Percentiles rank a stretch among this genome's conserved stretches.
Conservation (phyloP, 2,888 invertebrate species). For the Microctonus hyperodae region DNA sequence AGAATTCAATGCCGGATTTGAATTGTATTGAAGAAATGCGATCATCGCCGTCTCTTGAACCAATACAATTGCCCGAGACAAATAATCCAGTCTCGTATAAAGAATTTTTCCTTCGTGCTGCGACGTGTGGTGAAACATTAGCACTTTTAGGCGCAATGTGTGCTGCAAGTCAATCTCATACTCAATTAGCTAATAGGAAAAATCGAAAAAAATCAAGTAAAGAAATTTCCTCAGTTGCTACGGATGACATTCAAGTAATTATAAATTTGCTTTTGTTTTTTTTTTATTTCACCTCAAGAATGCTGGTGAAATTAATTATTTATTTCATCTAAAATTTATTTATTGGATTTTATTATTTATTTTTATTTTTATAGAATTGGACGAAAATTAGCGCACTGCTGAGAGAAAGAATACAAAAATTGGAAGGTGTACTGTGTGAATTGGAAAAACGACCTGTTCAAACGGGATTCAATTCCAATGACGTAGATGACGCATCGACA, state of each 20-base stretch:
- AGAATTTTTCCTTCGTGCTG: slow-evolving; percentile 53
- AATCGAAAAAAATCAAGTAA: slow-evolving; percentile 55
- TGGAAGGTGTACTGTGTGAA: slow-evolving; percentile 50
- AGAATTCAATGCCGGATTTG: slow-evolving; percentile 47
- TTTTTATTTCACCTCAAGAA: background rate
- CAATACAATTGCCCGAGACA: slow-evolving; percentile 49
- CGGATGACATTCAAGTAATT: slow-evolving; percentile 51
- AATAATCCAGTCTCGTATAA: slow-evolving; percentile 53
- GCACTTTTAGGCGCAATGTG: slow-evolving; percentile 57
- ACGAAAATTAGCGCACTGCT: slow-evolving; percentile 50
- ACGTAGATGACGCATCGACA: slow-evolving; percentile 43
- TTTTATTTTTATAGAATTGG: slow-evolving; percentile 60
- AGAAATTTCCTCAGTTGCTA: slow-evolving; percentile 44
- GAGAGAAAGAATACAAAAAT: slow-evolving; percentile 48
- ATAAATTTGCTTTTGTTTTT: slow-evolving; percentile 9
- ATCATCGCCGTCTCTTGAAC: slow-evolving; percentile 46
- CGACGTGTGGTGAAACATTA: slow-evolving; percentile 60
- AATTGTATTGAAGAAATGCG: slow-evolving; percentile 52
- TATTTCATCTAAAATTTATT: slow-evolving; percentile 5
- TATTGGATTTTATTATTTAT: slow-evolving; percentile 22
- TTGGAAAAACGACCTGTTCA: slow-evolving; percentile 52
- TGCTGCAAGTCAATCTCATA: slow-evolving; percentile 47
- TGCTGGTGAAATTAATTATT: background rate
- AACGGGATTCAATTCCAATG: slow-evolving; percentile 46
- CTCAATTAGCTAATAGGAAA: slow-evolving; percentile 50